Evolutionary conservation across 2,888 invertebrate species (phyloP).

Genomic region (Pandemis corylana): DNA sequence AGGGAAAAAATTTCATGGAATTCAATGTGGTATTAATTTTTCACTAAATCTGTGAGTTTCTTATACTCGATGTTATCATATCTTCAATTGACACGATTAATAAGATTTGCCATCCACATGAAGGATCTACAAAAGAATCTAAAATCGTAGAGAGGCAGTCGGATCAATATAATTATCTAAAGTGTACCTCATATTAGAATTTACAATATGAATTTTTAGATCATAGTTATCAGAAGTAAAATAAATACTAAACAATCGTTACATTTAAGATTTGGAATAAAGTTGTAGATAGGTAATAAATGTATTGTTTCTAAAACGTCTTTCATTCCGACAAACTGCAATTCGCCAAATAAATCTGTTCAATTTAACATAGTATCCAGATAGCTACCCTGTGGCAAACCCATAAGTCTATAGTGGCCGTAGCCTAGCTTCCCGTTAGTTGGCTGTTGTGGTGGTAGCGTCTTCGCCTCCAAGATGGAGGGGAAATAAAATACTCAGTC

Average conservation of each 20-base stretch:
- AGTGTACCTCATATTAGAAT: constrained; percentile 2
- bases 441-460: constrained; percentile 49
- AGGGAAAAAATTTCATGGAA: neutral
- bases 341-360: constrained; percentile 8
- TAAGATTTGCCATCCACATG: too few species aligned
- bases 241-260: neutral
- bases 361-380: constrained; percentile 12
- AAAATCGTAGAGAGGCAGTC: neutral
- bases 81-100: too few species aligned
- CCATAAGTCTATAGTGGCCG: constrained; percentile 29
- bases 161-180: neutral
- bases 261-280: constrained; percentile 9
- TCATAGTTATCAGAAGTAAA: too few species aligned
- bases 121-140: too few species aligned
- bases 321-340: constrained; percentile 12
- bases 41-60: neutral
- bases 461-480: constrained; percentile 49
- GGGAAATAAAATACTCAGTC: constrained; percentile 70
- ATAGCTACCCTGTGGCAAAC: constrained; percentile 23
- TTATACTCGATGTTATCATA: too few species aligned
- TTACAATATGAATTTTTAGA: neutral
- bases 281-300: constrained; percentile 26
- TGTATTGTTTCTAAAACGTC: constrained; percentile 13
- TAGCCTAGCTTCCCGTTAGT: constrained; percentile 57
- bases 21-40: neutral